Base-by-base conservation (phyloP, 2,113 vertebrate genomes). In the Ailuropoda melanoleuca region DNA sequence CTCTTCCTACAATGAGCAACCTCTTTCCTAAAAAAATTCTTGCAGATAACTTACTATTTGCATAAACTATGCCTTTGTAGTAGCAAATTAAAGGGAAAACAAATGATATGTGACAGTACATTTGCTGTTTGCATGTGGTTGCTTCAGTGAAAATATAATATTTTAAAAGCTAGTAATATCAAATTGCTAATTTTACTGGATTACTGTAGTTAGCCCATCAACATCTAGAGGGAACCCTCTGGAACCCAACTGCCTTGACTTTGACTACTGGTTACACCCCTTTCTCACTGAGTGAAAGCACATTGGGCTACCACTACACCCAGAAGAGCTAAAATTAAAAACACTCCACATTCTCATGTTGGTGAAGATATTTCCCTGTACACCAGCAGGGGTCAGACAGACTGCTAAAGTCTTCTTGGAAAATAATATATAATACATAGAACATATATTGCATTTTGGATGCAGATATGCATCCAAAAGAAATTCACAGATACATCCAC, bases 401-500 rank as follows among this genome's bases (percentile, higher is more conserved):
- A 31, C 13, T 34, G 8, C 26, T 77, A 18, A 2, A 21, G 19
- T 43, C 64, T 31, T 24, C 82, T 88, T 31, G 37, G 37, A 53
- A 82, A 66, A 56, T 11, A 74, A 53, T 48, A 3, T 66, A 21
- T 31, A 34, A 6, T 43, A 43, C 6, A 43, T 43, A 43, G 43
- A 43, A 43, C 43, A 43, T 43, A 43, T 5, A 43, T 43, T 43
- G 43, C 43, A 43, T 43, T 43, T 43, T 43, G 43, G 43, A 31
- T 1, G 5, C 18, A 66, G 9, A 60, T 14, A 8, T 10, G 43
- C 14, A 43, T 1, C 6, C 37, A 34, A 50, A 74, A 43, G 9
- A 88, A 46, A 34, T 29, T 0, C 12, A 68, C 13, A 15, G 6
- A 29, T 6, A 19, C 4, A 5, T 15, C 18, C 14, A 46, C 4